These are phyloP conservation scores for Lepidurus arcticus DNA, from an alignment of 1,140 invertebrate genomes.

Conservation along the genomic window DNA sequence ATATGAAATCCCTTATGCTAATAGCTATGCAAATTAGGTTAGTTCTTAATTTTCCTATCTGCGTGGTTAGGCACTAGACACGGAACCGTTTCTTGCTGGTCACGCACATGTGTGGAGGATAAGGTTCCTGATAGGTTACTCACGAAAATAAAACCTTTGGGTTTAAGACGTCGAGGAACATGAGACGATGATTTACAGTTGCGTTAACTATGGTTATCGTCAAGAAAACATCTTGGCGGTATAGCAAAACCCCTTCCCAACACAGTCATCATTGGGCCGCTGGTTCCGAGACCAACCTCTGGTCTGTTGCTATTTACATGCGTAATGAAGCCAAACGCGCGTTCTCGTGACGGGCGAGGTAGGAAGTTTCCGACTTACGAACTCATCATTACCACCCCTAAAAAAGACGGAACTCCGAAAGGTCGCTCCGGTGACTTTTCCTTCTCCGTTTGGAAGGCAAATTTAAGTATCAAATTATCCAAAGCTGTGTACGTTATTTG, in stretches of 20 bases:
- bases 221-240: background rate
- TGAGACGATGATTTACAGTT: background rate
- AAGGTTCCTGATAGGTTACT: slow-evolving; percentile 15
- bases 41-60: slow-evolving; percentile 5
- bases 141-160: background rate
- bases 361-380: background rate
- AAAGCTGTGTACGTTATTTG: background rate
- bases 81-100: background rate
- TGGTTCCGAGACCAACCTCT: background rate
- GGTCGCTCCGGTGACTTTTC: background rate
- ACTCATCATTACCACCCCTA: background rate
- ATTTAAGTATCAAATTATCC: slow-evolving; percentile 11
- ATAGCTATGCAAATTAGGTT: slow-evolving; percentile 19
- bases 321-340: slow-evolving; percentile 13
- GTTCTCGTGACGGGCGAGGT: background rate
- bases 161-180: slow-evolving; percentile 1
- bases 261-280: slow-evolving; percentile 13
- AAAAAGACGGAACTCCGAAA: background rate
- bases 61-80: background rate
- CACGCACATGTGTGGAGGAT: background rate
- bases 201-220: slow-evolving; percentile 13
- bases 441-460: background rate
- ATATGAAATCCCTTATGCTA: background rate
- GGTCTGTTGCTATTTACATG: slow-evolving; percentile 8
- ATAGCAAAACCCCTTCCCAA: background rate